A percentile compares a stretch with the other conserved stretches of the same genome.
Conservation (phyloP, 1,140 invertebrate genomes). For the Drosophila bocqueti region DNA sequence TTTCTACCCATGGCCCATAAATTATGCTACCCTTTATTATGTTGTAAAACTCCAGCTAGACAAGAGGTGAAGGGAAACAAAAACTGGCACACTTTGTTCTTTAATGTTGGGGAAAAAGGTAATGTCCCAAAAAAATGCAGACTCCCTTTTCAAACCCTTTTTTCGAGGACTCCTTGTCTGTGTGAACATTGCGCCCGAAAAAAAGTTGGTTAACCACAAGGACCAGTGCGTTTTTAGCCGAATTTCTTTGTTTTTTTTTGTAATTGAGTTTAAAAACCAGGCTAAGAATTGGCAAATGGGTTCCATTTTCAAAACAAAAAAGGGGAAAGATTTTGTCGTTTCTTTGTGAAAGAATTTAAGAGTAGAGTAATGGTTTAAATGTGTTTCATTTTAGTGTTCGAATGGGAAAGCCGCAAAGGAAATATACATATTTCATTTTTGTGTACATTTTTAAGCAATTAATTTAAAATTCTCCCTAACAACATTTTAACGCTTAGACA, state of each 20-base stretch:
- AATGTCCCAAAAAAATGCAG: slow-evolving; percentile 27
- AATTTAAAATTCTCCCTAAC: too few species aligned
- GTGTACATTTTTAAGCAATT: too few species aligned
- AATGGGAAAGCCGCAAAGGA: not conserved
- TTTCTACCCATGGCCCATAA: slow-evolving; percentile 47
- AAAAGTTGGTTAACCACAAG: slow-evolving; percentile 38
- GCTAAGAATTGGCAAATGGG: not conserved
- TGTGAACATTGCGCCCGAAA: slow-evolving; percentile 11
- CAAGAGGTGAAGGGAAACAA: slow-evolving; percentile 15
- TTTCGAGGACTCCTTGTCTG: not conserved
- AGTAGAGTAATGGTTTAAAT: not conserved
- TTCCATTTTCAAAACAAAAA: not conserved
- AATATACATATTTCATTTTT: too few species aligned
- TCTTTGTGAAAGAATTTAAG: not conserved
- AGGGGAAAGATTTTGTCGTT: not conserved
- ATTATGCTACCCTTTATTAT: slow-evolving; percentile 77
- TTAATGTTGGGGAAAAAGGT: slow-evolving; percentile 44
- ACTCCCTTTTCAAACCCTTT: slow-evolving; percentile 7
- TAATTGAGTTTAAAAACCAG: not conserved
- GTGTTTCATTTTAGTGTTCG: too few species aligned
- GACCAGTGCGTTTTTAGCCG: not conserved
- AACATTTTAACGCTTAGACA: too few species aligned
- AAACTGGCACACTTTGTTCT: slow-evolving; percentile 8
- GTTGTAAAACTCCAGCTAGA: slow-evolving; percentile 55
- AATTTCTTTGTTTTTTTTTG: not conserved